Evolutionary conservation across 2,113 vertebrate genomes (phyloP), one percentile per base, ranked within the genome.

Genomic region (Ibidorhyncha struthersii): DNA sequence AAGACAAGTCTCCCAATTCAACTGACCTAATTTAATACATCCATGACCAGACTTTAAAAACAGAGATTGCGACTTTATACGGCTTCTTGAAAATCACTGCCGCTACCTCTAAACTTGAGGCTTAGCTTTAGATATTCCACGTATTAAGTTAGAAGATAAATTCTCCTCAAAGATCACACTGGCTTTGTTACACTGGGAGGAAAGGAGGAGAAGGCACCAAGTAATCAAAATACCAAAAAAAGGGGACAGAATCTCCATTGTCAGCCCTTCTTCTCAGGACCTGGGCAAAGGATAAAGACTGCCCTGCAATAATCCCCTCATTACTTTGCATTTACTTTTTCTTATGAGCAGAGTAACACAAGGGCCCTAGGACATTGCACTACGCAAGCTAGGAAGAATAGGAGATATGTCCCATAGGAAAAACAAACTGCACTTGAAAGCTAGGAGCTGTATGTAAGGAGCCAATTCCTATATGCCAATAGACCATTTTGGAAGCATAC

Each of bases 341-440:
- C 50, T 55, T 34, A 27, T 1, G 4, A 89, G 40, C 27, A 47
- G 27, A 69, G 8, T 43, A 70, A 67, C 32, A 66, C 6, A 55
- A 56, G 34, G 53, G 7, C 25, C 41, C 50, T 38, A 66, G 8
- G 38, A 38, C 11, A 23, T 1, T 11, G 11, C 5, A n/a, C 29
- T 29, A 45, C 12, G 38, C 45, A 36, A 58, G 34, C 36, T 45
- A 86, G 32, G 26, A 86, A 56, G 22, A 89, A 36, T 10, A 77
- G 1, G 0, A 85, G 15, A 6, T 45, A 27, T 8, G 4, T 30
- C 9, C 14, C 59, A 49, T 0, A 45, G 21, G 22, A 63, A 86
- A 74, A 77, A 32, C 10, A 73, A 89, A 82, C 22, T 56, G 6
- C 61, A 29, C 45, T 43, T 82, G 18, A 56, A 61, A 12, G 61